Evolutionary conservation across 2,888 invertebrate species (phyloP).

Genomic region (Nineta flava): DNA sequence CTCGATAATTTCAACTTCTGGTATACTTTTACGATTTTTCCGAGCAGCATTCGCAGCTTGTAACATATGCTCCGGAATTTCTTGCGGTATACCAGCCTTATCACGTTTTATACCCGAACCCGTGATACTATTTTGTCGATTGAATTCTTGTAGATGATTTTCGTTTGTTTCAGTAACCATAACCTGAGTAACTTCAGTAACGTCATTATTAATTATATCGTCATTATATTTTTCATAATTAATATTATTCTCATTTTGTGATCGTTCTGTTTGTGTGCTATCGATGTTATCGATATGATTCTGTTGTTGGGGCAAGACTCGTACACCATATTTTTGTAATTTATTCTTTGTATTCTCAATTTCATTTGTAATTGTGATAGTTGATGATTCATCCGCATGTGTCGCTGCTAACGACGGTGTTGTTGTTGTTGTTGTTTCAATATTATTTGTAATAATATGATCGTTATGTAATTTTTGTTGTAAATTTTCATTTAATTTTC

Average conservation of each 20-base stretch:
- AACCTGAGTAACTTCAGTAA: too few species aligned
- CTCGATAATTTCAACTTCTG: slow-evolving; percentile 11
- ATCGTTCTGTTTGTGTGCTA: slow-evolving; percentile 23
- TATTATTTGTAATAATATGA: slow-evolving; percentile 3
- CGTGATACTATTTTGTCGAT: slow-evolving; percentile 32
- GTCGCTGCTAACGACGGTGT: too few species aligned
- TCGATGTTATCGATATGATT: slow-evolving; percentile 19
- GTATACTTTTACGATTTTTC: slow-evolving; percentile 27
- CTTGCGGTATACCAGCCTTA: slow-evolving; percentile 46
- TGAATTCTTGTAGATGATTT: slow-evolving; percentile 20
- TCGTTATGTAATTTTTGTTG: slow-evolving; percentile 10
- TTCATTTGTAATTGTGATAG: slow-evolving; percentile 20
- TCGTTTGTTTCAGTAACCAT: slow-evolving; percentile 5
- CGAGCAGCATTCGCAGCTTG: slow-evolving; percentile 58
- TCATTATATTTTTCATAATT: slow-evolving; percentile 18
- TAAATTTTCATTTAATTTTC: slow-evolving; percentile 18
- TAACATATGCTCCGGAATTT: slow-evolving; percentile 53
- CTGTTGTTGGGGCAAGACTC: slow-evolving; percentile 36
- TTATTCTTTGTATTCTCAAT: slow-evolving; percentile 35
- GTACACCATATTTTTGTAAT: slow-evolving; percentile 48
- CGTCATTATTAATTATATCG: slow-evolving; percentile 11
- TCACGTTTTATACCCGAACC: slow-evolving; percentile 43
- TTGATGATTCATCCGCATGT: slow-evolving; percentile 10
- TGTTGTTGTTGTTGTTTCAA: too few species aligned
- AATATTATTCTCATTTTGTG: slow-evolving; percentile 26